These are phyloP conservation scores for Spodoptera littoralis DNA, from an alignment of 2,888 invertebrate species.

Conservation along the genomic window DNA sequence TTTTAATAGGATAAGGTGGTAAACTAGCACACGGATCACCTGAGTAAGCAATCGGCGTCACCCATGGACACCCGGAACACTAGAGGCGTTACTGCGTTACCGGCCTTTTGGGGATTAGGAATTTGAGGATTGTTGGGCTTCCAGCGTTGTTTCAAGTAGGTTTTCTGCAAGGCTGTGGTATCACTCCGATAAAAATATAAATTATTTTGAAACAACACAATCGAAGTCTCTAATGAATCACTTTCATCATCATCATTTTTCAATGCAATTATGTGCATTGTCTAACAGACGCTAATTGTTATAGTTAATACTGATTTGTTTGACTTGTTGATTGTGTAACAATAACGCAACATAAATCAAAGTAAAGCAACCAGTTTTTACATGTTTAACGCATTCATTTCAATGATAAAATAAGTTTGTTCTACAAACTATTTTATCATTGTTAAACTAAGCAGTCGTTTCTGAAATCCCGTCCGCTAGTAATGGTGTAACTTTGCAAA, in stretches of 20 bases:
- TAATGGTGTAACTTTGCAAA: conserved; percentile 34
- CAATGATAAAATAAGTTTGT: neutral
- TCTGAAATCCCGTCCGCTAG: conserved; percentile 8
- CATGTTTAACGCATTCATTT: conserved; percentile 3
- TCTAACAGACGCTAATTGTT: conserved; percentile 35
- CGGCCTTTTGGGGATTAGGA: no score
- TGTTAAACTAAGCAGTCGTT: conserved; percentile 10
- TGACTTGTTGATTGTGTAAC: neutral
- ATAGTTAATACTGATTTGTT: conserved; percentile 12
- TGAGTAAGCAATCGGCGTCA: no score
- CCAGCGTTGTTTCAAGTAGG: no score
- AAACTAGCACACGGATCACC: no score
- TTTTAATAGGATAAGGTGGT: no score
- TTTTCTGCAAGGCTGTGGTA: no score
- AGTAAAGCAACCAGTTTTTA: conserved; percentile 4
- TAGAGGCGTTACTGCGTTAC: no score
- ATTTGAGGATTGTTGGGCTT: no score
- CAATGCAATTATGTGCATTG: conserved; percentile 36
- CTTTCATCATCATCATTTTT: conserved; percentile 23
- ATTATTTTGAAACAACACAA: conserved; percentile 10
- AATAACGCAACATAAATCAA: conserved; percentile 33
- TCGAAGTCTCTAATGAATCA: conserved; percentile 18
- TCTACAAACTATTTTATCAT: conserved; percentile 3
- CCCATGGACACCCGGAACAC: no score
- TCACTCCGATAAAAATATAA: neutral